Conservation (phyloP, 1,140 invertebrate genomes). For the Nylanderia fulva region DNA sequence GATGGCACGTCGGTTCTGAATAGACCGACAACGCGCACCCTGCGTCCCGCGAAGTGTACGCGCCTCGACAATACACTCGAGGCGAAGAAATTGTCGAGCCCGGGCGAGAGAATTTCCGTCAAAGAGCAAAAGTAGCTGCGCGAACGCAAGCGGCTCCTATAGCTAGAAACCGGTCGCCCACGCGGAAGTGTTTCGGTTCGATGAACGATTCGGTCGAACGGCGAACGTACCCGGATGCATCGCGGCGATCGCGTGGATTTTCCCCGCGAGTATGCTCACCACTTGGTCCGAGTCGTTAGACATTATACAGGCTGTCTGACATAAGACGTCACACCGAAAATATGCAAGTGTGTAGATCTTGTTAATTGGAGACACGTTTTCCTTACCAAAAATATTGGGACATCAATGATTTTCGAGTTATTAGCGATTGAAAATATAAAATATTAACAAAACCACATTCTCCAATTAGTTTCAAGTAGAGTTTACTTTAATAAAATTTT, state of each 20-base stretch:
- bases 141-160: slow-evolving; percentile 29
- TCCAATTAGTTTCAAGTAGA: no score
- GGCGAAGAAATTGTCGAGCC: slow-evolving; percentile 26
- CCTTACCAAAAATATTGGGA: no score
- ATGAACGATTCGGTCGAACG: slow-evolving; percentile 67
- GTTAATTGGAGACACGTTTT: no score
- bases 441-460: no score
- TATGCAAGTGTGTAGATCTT: no score
- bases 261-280: neutral
- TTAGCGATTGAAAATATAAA: no score
- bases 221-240: no score
- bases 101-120: slow-evolving; percentile 45
- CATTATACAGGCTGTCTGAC: slow-evolving; percentile 5
- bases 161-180: slow-evolving; percentile 59
- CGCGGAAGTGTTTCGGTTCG: slow-evolving; percentile 70
- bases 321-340: no score
- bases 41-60: neutral
- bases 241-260: slow-evolving; percentile 54
- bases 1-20: slow-evolving; percentile 66
- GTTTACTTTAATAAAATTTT: no score
- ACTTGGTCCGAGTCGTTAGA: slow-evolving; percentile 9
- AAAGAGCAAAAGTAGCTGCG: slow-evolving; percentile 40
- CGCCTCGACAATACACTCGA: neutral
- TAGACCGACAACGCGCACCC: slow-evolving; percentile 57
- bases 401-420: no score